A percentile compares a stretch with the other conserved stretches of the same genome.
Evolutionary conservation across 2,113 vertebrate genomes (phyloP).

Genomic region (Anoplopoma fimbria): DNA sequence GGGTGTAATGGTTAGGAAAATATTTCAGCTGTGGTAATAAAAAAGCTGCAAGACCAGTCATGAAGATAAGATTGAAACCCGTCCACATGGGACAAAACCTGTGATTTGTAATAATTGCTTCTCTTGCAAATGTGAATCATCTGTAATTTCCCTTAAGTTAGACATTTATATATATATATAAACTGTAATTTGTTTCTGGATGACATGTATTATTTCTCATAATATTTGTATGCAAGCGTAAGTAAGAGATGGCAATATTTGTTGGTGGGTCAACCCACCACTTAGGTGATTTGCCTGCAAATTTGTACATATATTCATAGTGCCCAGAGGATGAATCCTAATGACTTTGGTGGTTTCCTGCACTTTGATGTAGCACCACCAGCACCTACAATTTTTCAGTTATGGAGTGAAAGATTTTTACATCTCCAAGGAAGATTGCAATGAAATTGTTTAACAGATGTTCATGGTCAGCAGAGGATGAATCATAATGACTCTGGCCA

Average conservation of each 20-base stretch:
- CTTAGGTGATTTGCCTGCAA: background rate
- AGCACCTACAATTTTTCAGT: background rate
- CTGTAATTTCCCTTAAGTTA: conserved; percentile 6
- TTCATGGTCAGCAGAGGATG: background rate
- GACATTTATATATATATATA: background rate
- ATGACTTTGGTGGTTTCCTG: too few species aligned
- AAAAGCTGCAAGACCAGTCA: conserved; percentile 29
- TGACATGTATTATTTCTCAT: background rate
- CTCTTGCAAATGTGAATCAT: background rate
- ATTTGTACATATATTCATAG: background rate
- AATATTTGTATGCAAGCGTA: background rate
- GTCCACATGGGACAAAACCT: conserved; percentile 7
- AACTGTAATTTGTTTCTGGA: background rate
- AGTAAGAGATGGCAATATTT: background rate
- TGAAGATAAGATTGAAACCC: conserved; percentile 30
- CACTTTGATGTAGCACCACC: background rate
- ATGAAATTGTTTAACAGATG: background rate
- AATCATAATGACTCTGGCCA: background rate
- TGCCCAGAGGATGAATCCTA: background rate
- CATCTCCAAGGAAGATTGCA: background rate
- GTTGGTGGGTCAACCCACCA: background rate
- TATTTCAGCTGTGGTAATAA: conserved; percentile 33
- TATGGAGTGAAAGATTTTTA: background rate
- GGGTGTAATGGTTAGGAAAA: conserved; percentile 47
- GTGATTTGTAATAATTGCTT: conserved; percentile 16